Evolutionary conservation across 2,888 invertebrate genomes (phyloP), one percentile per base, ranked within the genome.

Genomic region (Leucophenga montana): DNA sequence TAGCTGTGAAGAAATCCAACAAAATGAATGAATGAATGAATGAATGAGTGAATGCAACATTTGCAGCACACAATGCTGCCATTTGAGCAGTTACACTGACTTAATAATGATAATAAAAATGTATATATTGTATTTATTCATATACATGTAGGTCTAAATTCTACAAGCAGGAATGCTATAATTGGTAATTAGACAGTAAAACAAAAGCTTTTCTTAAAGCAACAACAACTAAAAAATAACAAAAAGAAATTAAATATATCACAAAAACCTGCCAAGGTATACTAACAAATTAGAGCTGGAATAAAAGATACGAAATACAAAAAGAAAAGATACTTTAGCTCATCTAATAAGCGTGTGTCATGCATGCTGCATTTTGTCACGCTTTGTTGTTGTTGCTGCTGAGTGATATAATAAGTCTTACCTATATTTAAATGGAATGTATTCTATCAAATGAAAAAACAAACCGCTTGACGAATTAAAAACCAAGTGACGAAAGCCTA

Each of bases 281-380:
- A 39, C 39, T 5, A 11, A 39, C 57, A 57, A 57, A 22, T 22
- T 14, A 20, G 22, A 57, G 4, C 56, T 22, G 14, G 27, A 22
- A 31, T 6, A 57, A 57, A 11, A 20, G 27, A 18, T 11, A 57
- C 27, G n/a, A 18, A 13, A 57, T 13, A 27, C 20, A 31, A 27
- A 31, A 31, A 61, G 39, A 61, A 16, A 18, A 61, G 33, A 27
- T 22, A 18, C n/a, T n/a, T 39, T 61, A 61, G 18, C 39, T 39
- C 3, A 39, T 16, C 33, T 39, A 61, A 61, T 33, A 73, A 66
- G 33, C 66, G 50, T 56, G 64, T 16, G 44, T 46, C 54, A 62
- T 57, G 64, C 59, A 70, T 44, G 53, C 48, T 33, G 53, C 31
- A 46, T 53, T 59, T 56, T 74, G 77, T 77, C 83, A 79, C 78